Evolutionary conservation across 2,888 invertebrate genomes (phyloP).

Genomic region (Alitta virens): DNA sequence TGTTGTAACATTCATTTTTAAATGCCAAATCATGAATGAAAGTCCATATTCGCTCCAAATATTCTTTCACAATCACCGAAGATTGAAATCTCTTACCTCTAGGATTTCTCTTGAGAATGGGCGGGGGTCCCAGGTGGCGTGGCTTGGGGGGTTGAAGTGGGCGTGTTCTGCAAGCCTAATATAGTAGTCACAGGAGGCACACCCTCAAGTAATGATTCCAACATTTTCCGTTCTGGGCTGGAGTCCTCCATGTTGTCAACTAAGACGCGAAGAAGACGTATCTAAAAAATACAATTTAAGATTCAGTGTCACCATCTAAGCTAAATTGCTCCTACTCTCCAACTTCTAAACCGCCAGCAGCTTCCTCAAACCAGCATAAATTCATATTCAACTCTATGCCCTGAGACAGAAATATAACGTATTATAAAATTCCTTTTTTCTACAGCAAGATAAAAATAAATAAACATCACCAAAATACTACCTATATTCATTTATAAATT

Average conservation of each 20-base stretch:
- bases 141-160: constrained; percentile 34
- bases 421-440: too few relatives aligned
- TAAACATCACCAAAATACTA: too few relatives aligned
- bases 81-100: constrained; percentile 10
- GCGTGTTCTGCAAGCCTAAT: constrained; percentile 27
- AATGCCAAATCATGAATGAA: background rate
- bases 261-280: constrained; percentile 54
- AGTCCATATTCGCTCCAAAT: background rate
- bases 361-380: too few relatives aligned
- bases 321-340: too few relatives aligned
- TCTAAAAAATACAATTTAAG: constrained; percentile 35
- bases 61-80: background rate
- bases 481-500: too few relatives aligned
- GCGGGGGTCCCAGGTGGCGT: constrained; percentile 50
- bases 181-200: constrained; percentile 42
- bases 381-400: too few relatives aligned
- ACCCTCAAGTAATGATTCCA: constrained; percentile 54
- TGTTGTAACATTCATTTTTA: background rate
- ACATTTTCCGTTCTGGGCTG: constrained; percentile 48
- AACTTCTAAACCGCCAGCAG: too few relatives aligned
- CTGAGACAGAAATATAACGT: too few relatives aligned
- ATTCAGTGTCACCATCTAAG: too few relatives aligned
- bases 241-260: constrained; percentile 39
- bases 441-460: too few relatives aligned
- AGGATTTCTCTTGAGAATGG: constrained; percentile 4